Evolutionary conservation across 1,140 invertebrate species (phyloP), one percentile per base, ranked within the genome.

Genomic region (Zeugodacus cucurbitae): DNA sequence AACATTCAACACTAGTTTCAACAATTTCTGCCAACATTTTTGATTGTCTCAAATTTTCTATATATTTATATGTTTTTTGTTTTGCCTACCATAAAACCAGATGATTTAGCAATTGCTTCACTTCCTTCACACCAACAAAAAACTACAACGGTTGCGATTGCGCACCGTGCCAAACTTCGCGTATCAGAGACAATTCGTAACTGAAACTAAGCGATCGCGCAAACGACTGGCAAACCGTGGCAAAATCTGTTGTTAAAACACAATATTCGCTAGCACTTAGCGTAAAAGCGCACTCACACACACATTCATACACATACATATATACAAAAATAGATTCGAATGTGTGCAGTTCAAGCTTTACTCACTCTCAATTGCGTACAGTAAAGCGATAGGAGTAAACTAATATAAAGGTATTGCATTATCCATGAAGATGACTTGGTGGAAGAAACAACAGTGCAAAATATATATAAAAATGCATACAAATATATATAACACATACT

Each of bases 11-110:
- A n/a, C 58, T 82, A 74, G 14, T 67, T 32, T 22, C 67, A 74
- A 32, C 67, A 74, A 7, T 22, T 29, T 34, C 14, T 67, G 11
- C 29, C 1, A 34, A 17, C 10, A 67, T 29, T 26, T 44, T 48
- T 11, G 44, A 11, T 82, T 48, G 44, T 10, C 41, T n/a, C 10
- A 48, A 82, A 82, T 41, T 14, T 22, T n/a, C 4, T 70, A 48
- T 48, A 54, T 26, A 82, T n/a, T 48, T 82, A n/a, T 82, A 26
- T 82, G 32, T 37, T 17, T n/a, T 14, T 22, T 82, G 48, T 82
- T 82, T 86, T 58, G 58, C 85, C 59, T 86, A 86, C 85, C 85
- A 59, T 86, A 86, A 86, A 86, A 86, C 85, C 85, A 86, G 85
- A 58, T 86, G 85, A 86, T 86, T 86, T 86, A 34, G 57, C 32